Evolutionary conservation across 2,113 vertebrate species (phyloP).

Genomic region (Heteronetta atricapilla): DNA sequence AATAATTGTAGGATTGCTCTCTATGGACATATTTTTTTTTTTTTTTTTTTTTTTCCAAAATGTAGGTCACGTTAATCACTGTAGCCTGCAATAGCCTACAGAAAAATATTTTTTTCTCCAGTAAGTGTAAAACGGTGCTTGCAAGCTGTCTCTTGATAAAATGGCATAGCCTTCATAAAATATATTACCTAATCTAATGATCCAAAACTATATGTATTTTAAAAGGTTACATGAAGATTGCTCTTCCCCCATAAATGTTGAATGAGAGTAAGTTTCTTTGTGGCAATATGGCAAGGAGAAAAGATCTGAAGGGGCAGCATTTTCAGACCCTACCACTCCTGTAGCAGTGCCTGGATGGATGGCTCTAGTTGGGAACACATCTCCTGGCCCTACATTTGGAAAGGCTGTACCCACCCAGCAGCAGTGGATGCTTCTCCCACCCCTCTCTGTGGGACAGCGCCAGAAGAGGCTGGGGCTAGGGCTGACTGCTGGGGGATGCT

Average conservation of each 20-base stretch:
- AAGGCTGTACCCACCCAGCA: fast-evolving
- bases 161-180: neutral
- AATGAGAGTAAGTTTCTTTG: neutral
- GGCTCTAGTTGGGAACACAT: neutral
- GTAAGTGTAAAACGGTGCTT: neutral
- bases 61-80: neutral
- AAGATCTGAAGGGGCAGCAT: neutral
- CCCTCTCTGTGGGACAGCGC: fast-evolving
- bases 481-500: neutral
- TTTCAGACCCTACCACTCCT: neutral
- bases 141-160: neutral
- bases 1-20: neutral
- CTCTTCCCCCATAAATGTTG: neutral
- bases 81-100: neutral
- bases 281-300: neutral
- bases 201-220: neutral
- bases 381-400: neutral
- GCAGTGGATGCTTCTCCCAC: fast-evolving
- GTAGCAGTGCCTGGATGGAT: neutral
- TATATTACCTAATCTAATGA: neutral
- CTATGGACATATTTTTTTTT: neutral
- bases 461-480: no score
- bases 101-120: neutral
- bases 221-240: neutral
- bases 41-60: neutral